A percentile compares a stretch with the other conserved stretches of the same genome.
phyloP scores from a whole-genome alignment of 2,888 invertebrate species.

The Agrotis clavis region DNA sequence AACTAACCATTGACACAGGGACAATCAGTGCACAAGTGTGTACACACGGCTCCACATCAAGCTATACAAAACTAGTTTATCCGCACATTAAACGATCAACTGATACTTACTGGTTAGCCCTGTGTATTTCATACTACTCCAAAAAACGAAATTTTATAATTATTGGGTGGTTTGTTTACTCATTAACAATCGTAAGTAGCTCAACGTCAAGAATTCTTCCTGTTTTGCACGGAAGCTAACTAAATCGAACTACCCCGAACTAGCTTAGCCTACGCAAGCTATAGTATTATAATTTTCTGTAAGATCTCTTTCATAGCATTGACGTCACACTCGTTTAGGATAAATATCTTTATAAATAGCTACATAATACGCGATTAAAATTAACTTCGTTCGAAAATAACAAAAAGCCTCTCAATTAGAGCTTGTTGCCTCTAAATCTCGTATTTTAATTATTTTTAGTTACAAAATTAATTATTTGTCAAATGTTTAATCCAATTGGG shows the following conservation, averaged over 20 bases:
- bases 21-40: no score
- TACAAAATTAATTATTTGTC: slow-evolving; percentile 13
- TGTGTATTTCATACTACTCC: no score
- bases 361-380: not conserved
- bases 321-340: not conserved
- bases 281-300: not conserved
- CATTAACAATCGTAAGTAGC: not conserved
- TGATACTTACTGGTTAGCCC: no score
- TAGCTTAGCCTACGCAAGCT: no score
- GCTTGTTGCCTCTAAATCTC: slow-evolving; percentile 1
- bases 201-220: not conserved
- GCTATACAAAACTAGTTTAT: no score
- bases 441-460: slow-evolving; percentile 30
- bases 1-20: no score
- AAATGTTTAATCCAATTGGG: slow-evolving; percentile 11
- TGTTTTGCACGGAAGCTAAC: not conserved
- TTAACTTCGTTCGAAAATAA: not conserved
- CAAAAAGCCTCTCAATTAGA: not conserved
- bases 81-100: no score
- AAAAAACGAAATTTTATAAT: no score
- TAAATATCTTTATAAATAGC: not conserved
- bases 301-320: not conserved
- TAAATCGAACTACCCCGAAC: no score
- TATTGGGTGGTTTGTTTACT: not conserved
- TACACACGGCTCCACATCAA: no score